phyloP scores from a whole-genome alignment of 2,113 vertebrate species.

The Raja brachyura region DNA sequence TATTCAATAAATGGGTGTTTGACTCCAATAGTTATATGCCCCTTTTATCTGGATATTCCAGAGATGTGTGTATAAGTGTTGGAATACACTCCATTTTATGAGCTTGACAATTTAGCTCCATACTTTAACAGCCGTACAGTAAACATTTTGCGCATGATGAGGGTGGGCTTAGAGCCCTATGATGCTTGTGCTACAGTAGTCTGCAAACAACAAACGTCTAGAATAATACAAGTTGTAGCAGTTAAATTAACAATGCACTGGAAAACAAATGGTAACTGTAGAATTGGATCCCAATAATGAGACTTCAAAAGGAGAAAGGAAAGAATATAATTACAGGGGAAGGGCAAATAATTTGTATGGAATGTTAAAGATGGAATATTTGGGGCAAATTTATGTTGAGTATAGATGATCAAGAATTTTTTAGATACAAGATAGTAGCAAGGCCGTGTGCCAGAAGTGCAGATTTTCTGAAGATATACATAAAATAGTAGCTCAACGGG shows the following conservation, averaged over 20 bases:
- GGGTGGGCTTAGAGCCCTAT: background rate
- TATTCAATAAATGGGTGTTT: too few relatives aligned
- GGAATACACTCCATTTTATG: background rate
- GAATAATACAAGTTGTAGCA: background rate
- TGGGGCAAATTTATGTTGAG: background rate
- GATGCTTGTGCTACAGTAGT: background rate
- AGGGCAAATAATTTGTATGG: background rate
- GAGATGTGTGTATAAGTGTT: background rate
- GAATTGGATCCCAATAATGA: background rate
- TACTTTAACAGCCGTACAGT: background rate
- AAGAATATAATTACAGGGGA: background rate
- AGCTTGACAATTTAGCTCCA: background rate
- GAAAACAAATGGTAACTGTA: background rate
- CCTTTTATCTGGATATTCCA: too few relatives aligned
- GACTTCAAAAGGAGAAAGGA: background rate
- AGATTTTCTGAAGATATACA: background rate
- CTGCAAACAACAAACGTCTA: background rate
- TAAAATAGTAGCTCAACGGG: too few relatives aligned
- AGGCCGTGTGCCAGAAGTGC: background rate
- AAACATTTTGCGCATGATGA: background rate
- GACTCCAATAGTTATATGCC: too few relatives aligned
- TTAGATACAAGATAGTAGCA: background rate
- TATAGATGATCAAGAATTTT: background rate
- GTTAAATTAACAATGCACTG: background rate
- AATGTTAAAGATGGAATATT: background rate